Evolutionary conservation across 2,797 vertebrate species (phyloP).

Genomic region (Chiroxiphia lanceolata): DNA sequence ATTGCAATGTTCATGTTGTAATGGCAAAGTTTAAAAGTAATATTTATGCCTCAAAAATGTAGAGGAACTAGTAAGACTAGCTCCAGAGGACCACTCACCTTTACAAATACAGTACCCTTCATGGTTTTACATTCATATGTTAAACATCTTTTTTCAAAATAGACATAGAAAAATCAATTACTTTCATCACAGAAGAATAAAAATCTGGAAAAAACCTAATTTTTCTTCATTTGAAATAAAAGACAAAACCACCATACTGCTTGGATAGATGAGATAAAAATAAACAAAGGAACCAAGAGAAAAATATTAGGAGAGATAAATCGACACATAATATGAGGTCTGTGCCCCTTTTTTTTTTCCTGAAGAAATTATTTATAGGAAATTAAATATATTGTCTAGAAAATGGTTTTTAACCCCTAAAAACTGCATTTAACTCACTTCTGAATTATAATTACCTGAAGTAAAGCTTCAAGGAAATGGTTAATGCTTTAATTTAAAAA

Average conservation of each 20-base stretch:
- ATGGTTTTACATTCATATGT: background rate
- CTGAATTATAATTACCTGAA: background rate
- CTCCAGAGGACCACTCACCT: background rate
- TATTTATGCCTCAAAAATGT: background rate
- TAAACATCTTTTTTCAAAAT: background rate
- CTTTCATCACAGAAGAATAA: background rate
- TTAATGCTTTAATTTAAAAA: constrained; percentile 64
- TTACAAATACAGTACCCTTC: background rate
- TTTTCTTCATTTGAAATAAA: background rate
- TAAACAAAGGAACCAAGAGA: background rate
- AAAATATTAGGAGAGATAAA: background rate
- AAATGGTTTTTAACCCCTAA: background rate
- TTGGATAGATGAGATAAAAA: background rate
- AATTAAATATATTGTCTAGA: background rate
- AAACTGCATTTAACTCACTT: background rate
- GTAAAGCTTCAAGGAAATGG: constrained; percentile 15
- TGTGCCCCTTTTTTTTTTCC: background rate
- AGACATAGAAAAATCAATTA: background rate
- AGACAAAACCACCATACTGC: background rate
- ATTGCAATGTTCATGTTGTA: background rate
- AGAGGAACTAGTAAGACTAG: background rate
- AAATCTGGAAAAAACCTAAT: background rate
- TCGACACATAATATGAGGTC: background rate
- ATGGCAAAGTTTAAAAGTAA: background rate
- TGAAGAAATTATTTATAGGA: background rate